phyloP scores from a whole-genome alignment of 2,888 invertebrate genomes.

The Trisateles emortualis region DNA sequence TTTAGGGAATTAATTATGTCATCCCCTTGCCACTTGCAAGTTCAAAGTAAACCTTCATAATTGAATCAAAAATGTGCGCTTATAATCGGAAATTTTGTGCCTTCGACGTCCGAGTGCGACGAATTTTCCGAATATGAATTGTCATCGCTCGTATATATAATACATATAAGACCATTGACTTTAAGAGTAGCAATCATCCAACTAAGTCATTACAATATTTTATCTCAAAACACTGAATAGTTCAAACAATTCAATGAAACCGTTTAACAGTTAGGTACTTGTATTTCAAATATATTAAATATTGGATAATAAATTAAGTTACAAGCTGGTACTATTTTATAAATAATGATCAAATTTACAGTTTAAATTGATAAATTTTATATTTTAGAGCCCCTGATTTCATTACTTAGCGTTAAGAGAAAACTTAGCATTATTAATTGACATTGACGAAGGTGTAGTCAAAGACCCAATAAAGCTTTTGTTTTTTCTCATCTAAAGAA shows the following conservation, averaged over 20 bases:
- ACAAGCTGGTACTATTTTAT: slow-evolving; percentile 12
- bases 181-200: too few relatives aligned
- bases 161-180: too few relatives aligned
- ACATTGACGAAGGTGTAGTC: slow-evolving; percentile 76
- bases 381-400: slow-evolving; percentile 21
- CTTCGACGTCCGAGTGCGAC: too few relatives aligned
- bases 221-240: slow-evolving; percentile 29
- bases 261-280: slow-evolving; percentile 28
- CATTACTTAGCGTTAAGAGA: slow-evolving; percentile 34
- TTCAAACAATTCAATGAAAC: slow-evolving; percentile 33
- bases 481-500: slow-evolving; percentile 51
- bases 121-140: too few relatives aligned
- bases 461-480: slow-evolving; percentile 57
- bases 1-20: too few relatives aligned
- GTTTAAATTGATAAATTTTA: slow-evolving; percentile 1
- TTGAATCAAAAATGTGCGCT: too few relatives aligned
- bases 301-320: slow-evolving; percentile 1
- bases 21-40: too few relatives aligned
- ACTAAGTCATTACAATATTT: too few relatives aligned
- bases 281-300: slow-evolving; percentile 7
- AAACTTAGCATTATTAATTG: slow-evolving; percentile 69
- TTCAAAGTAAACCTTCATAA: too few relatives aligned
- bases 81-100: too few relatives aligned
- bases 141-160: too few relatives aligned
- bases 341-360: slow-evolving; percentile 16